phyloP scores from a whole-genome alignment of 2,797 vertebrate genomes.

The Spatula versicolor region DNA sequence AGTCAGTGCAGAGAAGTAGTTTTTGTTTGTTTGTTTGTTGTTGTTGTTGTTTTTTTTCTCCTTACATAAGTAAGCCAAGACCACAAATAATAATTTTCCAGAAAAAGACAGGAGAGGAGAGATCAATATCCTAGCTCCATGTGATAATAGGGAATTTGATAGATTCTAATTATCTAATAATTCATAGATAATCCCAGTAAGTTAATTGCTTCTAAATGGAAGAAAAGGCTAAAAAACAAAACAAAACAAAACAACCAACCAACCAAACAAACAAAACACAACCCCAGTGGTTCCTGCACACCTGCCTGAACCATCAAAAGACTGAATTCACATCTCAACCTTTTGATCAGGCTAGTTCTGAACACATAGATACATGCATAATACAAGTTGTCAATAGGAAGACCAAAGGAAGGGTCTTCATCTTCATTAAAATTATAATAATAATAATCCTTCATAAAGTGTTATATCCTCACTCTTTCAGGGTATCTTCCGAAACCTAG shows the following conservation, averaged over 20 bases:
- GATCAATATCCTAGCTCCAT: background rate
- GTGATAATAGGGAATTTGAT: background rate
- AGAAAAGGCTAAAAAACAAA: background rate
- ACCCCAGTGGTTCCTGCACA: background rate
- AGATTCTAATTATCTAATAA: background rate
- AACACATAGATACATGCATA: background rate
- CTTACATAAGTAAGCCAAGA: background rate
- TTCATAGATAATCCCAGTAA: background rate
- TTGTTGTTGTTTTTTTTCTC: background rate
- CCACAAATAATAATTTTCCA: slow-evolving; percentile 21
- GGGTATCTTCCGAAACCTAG: background rate
- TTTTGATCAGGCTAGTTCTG: background rate
- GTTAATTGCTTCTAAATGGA: background rate
- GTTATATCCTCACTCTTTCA: background rate
- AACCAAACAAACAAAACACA: background rate
- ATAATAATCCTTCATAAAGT: background rate
- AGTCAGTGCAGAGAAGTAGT: background rate
- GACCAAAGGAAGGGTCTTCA: background rate
- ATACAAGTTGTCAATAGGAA: background rate
- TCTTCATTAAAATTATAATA: background rate
- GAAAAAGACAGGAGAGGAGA: background rate
- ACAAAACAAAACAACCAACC: no score
- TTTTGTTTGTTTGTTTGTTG: background rate
- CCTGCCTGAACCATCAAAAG: background rate
- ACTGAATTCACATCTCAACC: background rate